Evolutionary conservation across 2,113 vertebrate genomes (phyloP).

Genomic region (Scatophagus argus): DNA sequence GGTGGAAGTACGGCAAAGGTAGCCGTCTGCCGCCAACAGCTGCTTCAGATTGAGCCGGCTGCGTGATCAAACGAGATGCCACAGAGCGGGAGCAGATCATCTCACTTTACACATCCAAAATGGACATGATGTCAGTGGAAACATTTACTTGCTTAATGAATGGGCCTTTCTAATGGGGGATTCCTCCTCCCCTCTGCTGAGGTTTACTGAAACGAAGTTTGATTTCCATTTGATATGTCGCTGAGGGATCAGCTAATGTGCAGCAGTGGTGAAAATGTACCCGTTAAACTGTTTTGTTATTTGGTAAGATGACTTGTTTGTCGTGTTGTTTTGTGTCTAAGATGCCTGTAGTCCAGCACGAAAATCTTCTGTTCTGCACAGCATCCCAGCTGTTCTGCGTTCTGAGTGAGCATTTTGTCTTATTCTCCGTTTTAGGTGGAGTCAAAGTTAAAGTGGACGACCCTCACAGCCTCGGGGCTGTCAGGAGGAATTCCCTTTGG

Average conservation of each 20-base stretch:
- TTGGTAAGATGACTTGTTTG: neutral
- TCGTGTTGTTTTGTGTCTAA: neutral
- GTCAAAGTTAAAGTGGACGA: too few species aligned
- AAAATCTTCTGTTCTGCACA: too few species aligned
- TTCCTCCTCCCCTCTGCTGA: neutral
- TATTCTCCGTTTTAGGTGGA: too few species aligned
- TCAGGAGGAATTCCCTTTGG: too few species aligned
- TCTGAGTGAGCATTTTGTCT: too few species aligned
- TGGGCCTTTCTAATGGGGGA: conserved; percentile 11
- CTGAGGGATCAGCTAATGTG: neutral
- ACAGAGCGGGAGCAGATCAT: conserved; percentile 15
- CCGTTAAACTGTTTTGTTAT: neutral
- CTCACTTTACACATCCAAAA: conserved; percentile 42
- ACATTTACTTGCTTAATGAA: conserved; percentile 61
- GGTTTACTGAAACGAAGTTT: neutral
- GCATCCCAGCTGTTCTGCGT: too few species aligned
- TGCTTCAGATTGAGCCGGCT: conserved; percentile 20
- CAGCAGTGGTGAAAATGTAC: neutral
- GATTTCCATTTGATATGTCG: neutral
- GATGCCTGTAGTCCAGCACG: neutral
- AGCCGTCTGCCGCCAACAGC: conserved; percentile 12
- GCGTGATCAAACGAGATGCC: conserved; percentile 23
- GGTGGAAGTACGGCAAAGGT: neutral
- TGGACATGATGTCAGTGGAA: conserved; percentile 76
- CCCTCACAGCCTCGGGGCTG: too few species aligned